These are phyloP conservation scores for Drosophila burlai DNA, from an alignment of 1,140 invertebrate species.

Conservation along the genomic window DNA sequence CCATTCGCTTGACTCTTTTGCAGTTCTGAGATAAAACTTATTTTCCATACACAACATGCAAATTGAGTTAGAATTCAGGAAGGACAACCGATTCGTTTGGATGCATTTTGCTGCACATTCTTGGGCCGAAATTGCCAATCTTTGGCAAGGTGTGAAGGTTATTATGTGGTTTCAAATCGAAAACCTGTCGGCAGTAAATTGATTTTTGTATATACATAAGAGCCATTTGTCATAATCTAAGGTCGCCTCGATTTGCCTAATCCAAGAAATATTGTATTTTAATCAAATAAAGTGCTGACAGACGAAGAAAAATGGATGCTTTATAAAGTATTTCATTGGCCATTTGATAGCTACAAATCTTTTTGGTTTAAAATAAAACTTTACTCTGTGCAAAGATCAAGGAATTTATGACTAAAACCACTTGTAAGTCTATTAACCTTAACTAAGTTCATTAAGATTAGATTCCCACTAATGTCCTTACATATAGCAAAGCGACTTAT, in stretches of 20 bases:
- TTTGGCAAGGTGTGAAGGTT: constrained; percentile 4
- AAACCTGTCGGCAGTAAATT: constrained; percentile 1
- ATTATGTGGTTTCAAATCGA: constrained; percentile 1
- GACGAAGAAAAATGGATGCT: not conserved
- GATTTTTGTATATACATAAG: not conserved
- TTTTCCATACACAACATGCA: constrained; percentile 24
- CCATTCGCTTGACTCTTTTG: constrained; percentile 17
- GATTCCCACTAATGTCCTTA: not conserved
- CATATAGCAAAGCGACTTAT: not conserved
- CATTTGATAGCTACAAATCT: not conserved
- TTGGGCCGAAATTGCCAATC: not conserved
- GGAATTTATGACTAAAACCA: not conserved
- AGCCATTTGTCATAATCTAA: not conserved
- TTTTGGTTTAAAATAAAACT: too few species aligned
- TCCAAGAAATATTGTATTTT: not conserved
- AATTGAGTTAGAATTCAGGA: constrained; percentile 22
- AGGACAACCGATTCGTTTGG: constrained; percentile 8
- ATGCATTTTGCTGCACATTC: constrained; percentile 25
- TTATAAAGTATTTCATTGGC: not conserved
- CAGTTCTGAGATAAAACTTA: constrained; percentile 15
- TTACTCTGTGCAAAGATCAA: not conserved
- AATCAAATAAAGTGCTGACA: constrained; percentile 4
- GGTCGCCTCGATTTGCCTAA: too few species aligned
- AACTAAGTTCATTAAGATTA: not conserved
- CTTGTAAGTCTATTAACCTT: not conserved